A percentile compares a stretch with the other conserved stretches of the same genome.
Evolutionary conservation across 2,797 vertebrate species (phyloP).

Genomic region (Morelia viridis): DNA sequence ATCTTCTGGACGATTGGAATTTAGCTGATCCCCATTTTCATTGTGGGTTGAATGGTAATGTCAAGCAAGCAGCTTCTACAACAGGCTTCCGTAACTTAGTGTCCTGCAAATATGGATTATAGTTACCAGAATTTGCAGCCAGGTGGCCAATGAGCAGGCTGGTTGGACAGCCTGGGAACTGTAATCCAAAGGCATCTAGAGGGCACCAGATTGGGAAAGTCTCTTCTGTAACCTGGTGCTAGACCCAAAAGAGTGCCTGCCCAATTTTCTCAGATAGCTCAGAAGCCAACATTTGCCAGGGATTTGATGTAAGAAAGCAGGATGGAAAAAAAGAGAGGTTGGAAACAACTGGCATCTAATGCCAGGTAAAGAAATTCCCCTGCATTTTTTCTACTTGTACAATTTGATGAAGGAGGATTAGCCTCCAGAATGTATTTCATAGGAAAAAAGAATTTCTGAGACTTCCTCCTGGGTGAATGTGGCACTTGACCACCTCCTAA

Average conservation of each 20-base stretch:
- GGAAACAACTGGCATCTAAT: not conserved
- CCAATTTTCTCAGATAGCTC: not conserved
- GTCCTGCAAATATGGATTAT: not conserved
- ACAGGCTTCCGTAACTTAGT: not conserved
- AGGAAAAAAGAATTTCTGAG: not conserved
- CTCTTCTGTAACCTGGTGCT: not conserved
- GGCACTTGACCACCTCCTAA: not conserved
- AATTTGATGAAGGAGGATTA: not conserved
- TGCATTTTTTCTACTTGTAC: not conserved
- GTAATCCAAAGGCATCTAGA: not conserved
- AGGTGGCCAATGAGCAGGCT: not conserved
- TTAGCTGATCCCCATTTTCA: not conserved
- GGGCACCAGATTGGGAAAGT: not conserved
- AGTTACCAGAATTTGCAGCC: not conserved
- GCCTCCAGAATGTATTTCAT: not conserved
- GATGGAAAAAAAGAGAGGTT: not conserved
- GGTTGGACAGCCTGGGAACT: not conserved
- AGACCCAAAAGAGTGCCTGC: not conserved
- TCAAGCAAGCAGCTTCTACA: not conserved
- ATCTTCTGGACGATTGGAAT: slow-evolving; percentile 25
- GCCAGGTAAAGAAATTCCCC: not conserved
- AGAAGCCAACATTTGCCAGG: not conserved
- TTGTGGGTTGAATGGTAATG: no score
- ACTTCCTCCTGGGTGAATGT: not conserved
- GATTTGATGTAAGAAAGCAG: not conserved